Evolutionary conservation across 2,888 invertebrate species (phyloP).

Genomic region (Sipha maydis): DNA sequence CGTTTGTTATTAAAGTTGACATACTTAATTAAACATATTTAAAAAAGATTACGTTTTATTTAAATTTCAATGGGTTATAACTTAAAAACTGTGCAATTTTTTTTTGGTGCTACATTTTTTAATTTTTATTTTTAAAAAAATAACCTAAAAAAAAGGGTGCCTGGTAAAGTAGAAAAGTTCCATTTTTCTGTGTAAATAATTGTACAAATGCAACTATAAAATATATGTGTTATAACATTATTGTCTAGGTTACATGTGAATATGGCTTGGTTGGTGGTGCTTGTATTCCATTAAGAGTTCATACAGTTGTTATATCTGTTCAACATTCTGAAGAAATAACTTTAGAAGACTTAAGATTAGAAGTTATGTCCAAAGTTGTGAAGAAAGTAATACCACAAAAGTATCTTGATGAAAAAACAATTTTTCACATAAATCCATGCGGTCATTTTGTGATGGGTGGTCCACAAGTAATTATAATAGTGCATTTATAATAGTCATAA

Average conservation of each 20-base stretch:
- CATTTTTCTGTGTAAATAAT: no score
- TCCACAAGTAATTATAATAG: conserved; percentile 67
- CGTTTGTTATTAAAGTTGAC: no score
- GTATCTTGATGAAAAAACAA: conserved; percentile 92
- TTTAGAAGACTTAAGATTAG: conserved; percentile 82
- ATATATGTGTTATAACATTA: not conserved
- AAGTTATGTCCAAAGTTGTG: conserved; percentile 89
- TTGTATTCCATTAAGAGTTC: conserved; percentile 91
- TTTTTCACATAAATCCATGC: conserved; percentile 80
- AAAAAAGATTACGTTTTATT: no score
- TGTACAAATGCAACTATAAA: not conserved
- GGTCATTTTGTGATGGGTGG: conserved; percentile 74
- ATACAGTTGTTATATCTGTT: conserved; percentile 98
- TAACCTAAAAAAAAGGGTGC: no score
- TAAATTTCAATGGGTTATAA: no score
- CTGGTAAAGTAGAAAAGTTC: no score
- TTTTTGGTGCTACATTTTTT: no score
- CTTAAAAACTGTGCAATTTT: no score
- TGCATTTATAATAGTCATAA: not conserved
- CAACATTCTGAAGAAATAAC: conserved; percentile 94
- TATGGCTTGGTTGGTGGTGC: conserved; percentile 92
- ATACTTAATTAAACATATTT: no score
- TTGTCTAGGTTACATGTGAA: conserved; percentile 89
- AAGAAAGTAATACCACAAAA: conserved; percentile 90
- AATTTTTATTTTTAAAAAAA: no score